Conservation (phyloP, 2,113 vertebrate genomes). For the Bufo gargarizans region DNA sequence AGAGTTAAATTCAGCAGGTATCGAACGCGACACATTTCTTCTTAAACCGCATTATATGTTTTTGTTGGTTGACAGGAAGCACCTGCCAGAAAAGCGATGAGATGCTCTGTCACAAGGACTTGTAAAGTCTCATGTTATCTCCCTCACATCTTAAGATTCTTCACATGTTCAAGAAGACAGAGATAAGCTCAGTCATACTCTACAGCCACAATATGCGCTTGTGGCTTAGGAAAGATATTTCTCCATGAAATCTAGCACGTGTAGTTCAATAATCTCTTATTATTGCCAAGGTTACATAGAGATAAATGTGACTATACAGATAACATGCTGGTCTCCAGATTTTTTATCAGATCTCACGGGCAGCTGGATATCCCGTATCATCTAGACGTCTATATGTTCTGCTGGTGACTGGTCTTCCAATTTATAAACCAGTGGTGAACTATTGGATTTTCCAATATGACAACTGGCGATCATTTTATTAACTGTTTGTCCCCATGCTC, state of each 20-base stretch:
- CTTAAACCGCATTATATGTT: constrained; percentile 52
- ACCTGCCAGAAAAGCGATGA: constrained; percentile 50
- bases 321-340: too few relatives aligned
- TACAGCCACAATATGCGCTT: background rate
- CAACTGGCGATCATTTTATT: too few relatives aligned
- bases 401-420: too few relatives aligned
- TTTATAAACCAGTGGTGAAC: too few relatives aligned
- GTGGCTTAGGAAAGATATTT: constrained; percentile 22
- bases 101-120: constrained; percentile 47
- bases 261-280: background rate
- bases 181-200: constrained; percentile 14
- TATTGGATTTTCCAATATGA: too few relatives aligned
- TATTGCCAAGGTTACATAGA: background rate
- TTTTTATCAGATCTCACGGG: too few relatives aligned
- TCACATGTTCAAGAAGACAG: constrained; percentile 4
- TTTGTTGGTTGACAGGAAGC: constrained; percentile 57
- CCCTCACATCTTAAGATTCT: constrained; percentile 25
- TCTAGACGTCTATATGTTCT: too few relatives aligned
- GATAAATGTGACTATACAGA: background rate
- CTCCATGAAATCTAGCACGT: background rate
- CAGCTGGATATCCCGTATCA: too few relatives aligned
- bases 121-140: constrained; percentile 45
- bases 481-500: too few relatives aligned
- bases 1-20: constrained; percentile 23
- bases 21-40: constrained; percentile 3